Evolutionary conservation across 2,888 invertebrate genomes (phyloP).

Genomic region (Andrena bucephala): DNA sequence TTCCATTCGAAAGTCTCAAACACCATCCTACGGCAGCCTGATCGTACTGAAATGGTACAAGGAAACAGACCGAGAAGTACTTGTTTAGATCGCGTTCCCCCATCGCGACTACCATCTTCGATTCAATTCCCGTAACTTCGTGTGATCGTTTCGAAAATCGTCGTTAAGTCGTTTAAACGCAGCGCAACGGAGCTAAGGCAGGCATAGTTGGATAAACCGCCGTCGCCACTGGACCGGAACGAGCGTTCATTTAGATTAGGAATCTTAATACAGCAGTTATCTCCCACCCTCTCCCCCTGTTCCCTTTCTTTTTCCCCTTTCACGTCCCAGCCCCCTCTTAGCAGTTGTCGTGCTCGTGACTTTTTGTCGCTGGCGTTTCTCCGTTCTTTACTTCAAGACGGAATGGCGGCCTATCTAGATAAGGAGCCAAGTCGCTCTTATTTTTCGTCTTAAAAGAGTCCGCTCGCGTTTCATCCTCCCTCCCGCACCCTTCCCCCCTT

Average conservation of each 20-base stretch:
- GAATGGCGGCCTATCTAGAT: constrained; percentile 71
- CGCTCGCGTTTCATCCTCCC: constrained; percentile 39
- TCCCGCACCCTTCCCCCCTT: constrained; percentile 1
- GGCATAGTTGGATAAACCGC: constrained; percentile 54
- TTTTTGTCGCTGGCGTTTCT: constrained; percentile 65
- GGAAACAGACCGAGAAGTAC: constrained; percentile 7
- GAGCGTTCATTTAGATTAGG: constrained; percentile 81
- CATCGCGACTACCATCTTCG: constrained; percentile 15
- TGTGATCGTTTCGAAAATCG: constrained; percentile 63
- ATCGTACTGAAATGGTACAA: not conserved
- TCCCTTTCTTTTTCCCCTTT: constrained; percentile 20
- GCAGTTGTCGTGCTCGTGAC: constrained; percentile 45
- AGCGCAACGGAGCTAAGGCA: constrained; percentile 30
- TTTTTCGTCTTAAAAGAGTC: constrained; percentile 72
- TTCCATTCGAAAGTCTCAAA: not conserved
- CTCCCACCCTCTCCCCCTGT: constrained; percentile 47
- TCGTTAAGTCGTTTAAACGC: constrained; percentile 72
- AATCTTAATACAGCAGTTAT: constrained; percentile 80
- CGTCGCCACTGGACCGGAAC: constrained; percentile 70
- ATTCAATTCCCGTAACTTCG: constrained; percentile 45
- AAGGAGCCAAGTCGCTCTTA: constrained; percentile 70
- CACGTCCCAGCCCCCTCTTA: constrained; percentile 9
- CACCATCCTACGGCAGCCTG: not conserved
- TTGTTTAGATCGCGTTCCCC: constrained; percentile 29
- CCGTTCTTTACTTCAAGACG: constrained; percentile 56